phyloP scores from a whole-genome alignment of 35 echinoderm and acorn worm genomes.

The Chiridota heheva region DNA sequence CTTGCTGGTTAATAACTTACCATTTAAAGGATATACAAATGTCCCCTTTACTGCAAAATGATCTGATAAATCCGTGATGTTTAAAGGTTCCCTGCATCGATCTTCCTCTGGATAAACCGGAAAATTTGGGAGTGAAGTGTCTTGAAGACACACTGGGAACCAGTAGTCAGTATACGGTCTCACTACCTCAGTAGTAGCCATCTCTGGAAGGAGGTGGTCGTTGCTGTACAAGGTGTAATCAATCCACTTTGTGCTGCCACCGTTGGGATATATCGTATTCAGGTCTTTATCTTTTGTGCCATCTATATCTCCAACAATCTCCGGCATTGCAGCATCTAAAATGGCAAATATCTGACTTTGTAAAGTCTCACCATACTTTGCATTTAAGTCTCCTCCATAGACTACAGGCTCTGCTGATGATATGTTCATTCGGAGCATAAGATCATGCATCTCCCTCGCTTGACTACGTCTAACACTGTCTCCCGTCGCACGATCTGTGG shows the following conservation, averaged over 20 bases:
- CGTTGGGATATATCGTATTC: conserved; percentile 46
- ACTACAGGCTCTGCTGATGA: conserved; percentile 46
- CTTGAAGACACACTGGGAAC: conserved; percentile 58
- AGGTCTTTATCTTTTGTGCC: conserved; percentile 42
- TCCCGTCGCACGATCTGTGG: conserved; percentile 2
- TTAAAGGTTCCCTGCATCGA: conserved; percentile 1
- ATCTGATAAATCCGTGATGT: conserved; percentile 66
- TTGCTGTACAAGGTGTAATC: conserved; percentile 65
- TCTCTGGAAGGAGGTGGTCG: conserved; percentile 38
- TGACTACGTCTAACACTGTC: conserved; percentile 50
- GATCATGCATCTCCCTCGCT: conserved; percentile 49
- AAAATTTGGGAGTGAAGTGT: conserved; percentile 2
- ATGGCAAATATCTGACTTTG: conserved; percentile 34
- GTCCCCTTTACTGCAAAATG: conserved; percentile 63
- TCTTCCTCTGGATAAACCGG: conserved; percentile 44
- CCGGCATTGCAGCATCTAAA: conserved; percentile 52
- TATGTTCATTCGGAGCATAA: conserved; percentile 49
- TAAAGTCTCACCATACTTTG: conserved; percentile 2
- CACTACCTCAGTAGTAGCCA: conserved; percentile 36
- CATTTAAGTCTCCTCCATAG: conserved; percentile 66
- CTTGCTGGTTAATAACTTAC: no score
- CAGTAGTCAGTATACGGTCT: conserved; percentile 11
- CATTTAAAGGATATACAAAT: conserved; percentile 62
- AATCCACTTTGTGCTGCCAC: conserved; percentile 45
- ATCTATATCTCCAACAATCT: conserved; percentile 36